Evolutionary conservation across 1,140 invertebrate species (phyloP).

Genomic region (Drosophila arawakana): DNA sequence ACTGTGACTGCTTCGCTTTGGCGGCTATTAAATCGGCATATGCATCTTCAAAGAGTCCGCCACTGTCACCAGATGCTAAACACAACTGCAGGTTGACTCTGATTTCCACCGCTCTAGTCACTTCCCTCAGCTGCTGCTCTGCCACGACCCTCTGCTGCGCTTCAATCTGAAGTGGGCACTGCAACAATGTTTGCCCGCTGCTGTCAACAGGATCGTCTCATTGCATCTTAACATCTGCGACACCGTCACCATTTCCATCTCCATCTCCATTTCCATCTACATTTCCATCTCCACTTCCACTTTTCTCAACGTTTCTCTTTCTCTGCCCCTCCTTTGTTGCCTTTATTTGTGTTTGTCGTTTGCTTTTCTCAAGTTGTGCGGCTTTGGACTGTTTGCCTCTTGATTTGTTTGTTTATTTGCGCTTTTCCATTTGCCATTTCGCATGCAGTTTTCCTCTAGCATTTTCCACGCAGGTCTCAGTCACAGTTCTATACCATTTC

Average conservation of each 20-base stretch:
- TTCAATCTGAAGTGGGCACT: constrained; percentile 47
- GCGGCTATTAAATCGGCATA: constrained; percentile 35
- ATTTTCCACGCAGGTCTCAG: constrained; percentile 32
- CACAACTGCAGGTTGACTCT: constrained; percentile 24
- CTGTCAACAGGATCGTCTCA: constrained; percentile 41
- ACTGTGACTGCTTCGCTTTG: constrained; percentile 23
- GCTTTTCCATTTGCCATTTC: constrained; percentile 56
- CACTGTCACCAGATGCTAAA: constrained; percentile 34
- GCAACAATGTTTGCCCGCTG: constrained; percentile 48
- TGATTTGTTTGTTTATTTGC: constrained; percentile 53
- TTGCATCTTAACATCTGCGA: constrained; percentile 28
- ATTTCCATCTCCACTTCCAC: background rate
- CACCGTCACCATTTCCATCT: constrained; percentile 2
- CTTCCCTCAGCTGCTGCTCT: background rate
- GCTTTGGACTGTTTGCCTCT: constrained; percentile 27
- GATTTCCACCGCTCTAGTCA: background rate
- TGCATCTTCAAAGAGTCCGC: constrained; percentile 47
- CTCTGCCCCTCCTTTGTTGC: background rate
- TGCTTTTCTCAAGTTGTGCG: constrained; percentile 29
- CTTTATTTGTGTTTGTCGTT: constrained; percentile 25
- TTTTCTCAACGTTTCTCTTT: background rate
- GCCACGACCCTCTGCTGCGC: constrained; percentile 15
- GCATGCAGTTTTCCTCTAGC: constrained; percentile 41
- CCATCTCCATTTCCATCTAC: background rate
- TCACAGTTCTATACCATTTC: background rate